A percentile compares a stretch with the other conserved stretches of the same genome.
These are phyloP conservation scores for Zaprionus taronus DNA, from an alignment of 1,140 invertebrate genomes.

Conservation along the genomic window DNA sequence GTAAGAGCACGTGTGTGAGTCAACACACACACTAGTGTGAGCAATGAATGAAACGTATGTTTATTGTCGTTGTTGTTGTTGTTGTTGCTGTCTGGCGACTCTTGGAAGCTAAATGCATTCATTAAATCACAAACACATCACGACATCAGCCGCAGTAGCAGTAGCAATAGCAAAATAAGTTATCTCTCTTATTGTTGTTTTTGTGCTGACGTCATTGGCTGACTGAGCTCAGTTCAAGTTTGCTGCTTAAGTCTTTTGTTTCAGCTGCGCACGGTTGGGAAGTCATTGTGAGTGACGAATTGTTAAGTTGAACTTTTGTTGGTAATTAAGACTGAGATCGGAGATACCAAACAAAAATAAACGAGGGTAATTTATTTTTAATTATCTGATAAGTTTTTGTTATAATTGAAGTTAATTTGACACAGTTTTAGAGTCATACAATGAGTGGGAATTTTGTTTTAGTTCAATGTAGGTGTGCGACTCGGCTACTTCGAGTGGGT, in stretches of 20 bases:
- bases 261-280: not conserved
- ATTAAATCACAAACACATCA: conserved; percentile 6
- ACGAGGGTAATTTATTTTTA: not conserved
- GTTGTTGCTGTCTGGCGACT: conserved; percentile 12
- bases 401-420: not conserved
- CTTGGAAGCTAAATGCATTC: not conserved
- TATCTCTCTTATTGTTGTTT: not conserved
- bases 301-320: not conserved
- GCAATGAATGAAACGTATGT: conserved; percentile 43
- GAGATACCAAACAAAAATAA: not conserved
- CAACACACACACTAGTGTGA: conserved; percentile 44
- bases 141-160: not conserved
- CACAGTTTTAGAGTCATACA: conserved; percentile 1
- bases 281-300: conserved; percentile 5
- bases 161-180: not conserved
- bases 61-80: conserved; percentile 30
- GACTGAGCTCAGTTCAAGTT: conserved; percentile 47
- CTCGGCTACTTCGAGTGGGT: not conserved
- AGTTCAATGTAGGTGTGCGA: conserved; percentile 26
- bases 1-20: conserved; percentile 9
- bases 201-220: conserved; percentile 64
- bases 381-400: not conserved
- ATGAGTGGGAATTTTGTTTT: conserved; percentile 19
- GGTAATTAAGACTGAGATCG: not conserved
- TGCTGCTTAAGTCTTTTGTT: conserved; percentile 74